phyloP scores from a whole-genome alignment of 2,797 vertebrate species.

The Diplodus sargus region DNA sequence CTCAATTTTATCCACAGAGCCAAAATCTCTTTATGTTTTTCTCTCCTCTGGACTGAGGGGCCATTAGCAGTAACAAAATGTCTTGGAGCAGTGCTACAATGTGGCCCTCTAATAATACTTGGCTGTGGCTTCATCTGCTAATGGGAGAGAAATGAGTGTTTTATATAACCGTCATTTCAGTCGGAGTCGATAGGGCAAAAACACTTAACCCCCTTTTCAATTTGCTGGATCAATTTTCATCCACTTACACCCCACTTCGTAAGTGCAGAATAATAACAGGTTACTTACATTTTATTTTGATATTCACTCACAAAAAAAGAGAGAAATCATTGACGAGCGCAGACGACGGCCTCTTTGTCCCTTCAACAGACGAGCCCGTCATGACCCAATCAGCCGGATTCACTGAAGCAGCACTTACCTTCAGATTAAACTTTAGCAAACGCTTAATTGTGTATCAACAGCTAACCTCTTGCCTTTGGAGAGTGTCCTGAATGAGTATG shows the following conservation, averaged over 20 bases:
- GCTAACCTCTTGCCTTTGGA: constrained; percentile 84
- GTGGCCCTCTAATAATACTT: constrained; percentile 86
- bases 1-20: constrained; percentile 74
- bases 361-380: constrained; percentile 78
- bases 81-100: constrained; percentile 82
- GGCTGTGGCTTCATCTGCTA: constrained; percentile 89
- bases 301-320: constrained; percentile 87
- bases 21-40: constrained; percentile 70
- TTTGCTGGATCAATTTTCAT: constrained; percentile 97
- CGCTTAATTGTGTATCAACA: constrained; percentile 89
- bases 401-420: constrained; percentile 91
- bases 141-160: constrained; percentile 94
- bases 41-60: constrained; percentile 57
- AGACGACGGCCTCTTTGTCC: constrained; percentile 83
- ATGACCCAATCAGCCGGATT: constrained; percentile 88
- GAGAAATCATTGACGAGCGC: constrained; percentile 88
- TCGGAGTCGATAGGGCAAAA: constrained; percentile 92
- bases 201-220: constrained; percentile 92
- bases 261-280: constrained; percentile 96
- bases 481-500: constrained; percentile 77
- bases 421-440: constrained; percentile 89
- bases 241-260: constrained; percentile 90
- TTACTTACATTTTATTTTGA: constrained; percentile 96
- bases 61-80: constrained; percentile 84
- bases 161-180: constrained; percentile 91